Evolutionary conservation across 2,113 vertebrate genomes (phyloP), one percentile per base, ranked within the genome.

Genomic region (Eolophus roseicapilla): DNA sequence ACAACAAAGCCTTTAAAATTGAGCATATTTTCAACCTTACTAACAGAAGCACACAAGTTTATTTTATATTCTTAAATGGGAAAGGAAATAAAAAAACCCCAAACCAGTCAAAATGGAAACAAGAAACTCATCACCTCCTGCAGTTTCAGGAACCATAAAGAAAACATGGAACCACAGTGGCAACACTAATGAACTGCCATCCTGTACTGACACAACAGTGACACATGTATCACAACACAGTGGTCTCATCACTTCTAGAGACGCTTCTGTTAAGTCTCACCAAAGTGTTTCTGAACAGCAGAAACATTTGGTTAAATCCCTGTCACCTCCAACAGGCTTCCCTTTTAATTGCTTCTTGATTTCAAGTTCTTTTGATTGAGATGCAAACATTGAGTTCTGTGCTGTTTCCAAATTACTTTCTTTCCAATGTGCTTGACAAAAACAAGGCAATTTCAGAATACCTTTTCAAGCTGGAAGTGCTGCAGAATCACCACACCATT

Each of bases 21-120:
- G n/a, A 78, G 31, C 16, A 7, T 11, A 67, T 44, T 50, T 93
- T 70, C 79, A 82, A 57, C n/a, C 70, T 20, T 67, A 17, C 46
- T 75, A 35, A 20, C 33, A 57, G 46, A 92, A 90, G 27, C 41
- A 62, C 5, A 52, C 3, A 64, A 41, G 17, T 69, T 79, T 43
- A 28, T 86, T 35, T 73, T 33, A 41, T 50, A 86, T 82, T 67
- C 24, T 41, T 71, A 49, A 24, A 68, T 11, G 50, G 7, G 13
- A 47, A 57, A 78, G 5, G 9, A 39, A 9, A 16, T 46, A 55
- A 64, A 55, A 25, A 6, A 0, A 1, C 0, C 5, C 35, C 3
- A 17, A 65, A 68, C 33, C 57, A 59, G 35, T 21, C 14, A 41
- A 74, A 93, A 17, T 16, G 62, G 17, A 50, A 64, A n/a, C 31